Evolutionary conservation across 2,888 invertebrate species (phyloP), one percentile per base, ranked within the genome.

Genomic region (Hypselothyrea guttata): DNA sequence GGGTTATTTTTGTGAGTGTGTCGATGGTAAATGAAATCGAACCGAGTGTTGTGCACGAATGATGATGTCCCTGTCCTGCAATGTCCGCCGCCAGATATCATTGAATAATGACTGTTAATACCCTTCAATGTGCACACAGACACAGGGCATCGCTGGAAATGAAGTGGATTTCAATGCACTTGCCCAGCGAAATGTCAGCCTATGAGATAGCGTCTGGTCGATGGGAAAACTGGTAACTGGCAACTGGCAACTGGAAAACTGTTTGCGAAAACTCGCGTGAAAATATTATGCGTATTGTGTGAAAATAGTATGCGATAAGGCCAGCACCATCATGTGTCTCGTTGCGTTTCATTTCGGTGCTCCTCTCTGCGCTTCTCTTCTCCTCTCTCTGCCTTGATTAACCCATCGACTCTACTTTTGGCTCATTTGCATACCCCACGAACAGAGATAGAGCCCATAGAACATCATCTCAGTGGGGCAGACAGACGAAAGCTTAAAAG

Each of bases 31-130:
- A 71, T 56, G 59, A 48, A 67, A 63, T 84, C 85, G 83, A 82
- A 56, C 49, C 58, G 71, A 67, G 78, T 71, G 70, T 77, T 71
- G 55, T 63, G 64, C 71, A 71, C 84, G 74, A 85, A 83, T 84
- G 83, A 82, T 82, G 83, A 85, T 85, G 83, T 84, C 72, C 77
- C 77, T 62, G 75, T 77, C 71, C 79, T 71, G 81, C 83, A 78
- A 78, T 84, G 81, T 81, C 83, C 85, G 71, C 83, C 69, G 74
- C 71, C 82, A 84, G 88, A 87, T 87, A 87, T 87, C 87, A 88
- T 87, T 88, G 87, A 87, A 88, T 87, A 87, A 87, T 88, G 87
- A 87, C 87, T 88, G 88, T 88, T 88, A 88, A 88, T 87, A 86
- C 88, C 87, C 84, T 86, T 87, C 88, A 88, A 86, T 87, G 86